phyloP scores from a whole-genome alignment of 2,797 vertebrate species.

The Labeo calbasu region DNA sequence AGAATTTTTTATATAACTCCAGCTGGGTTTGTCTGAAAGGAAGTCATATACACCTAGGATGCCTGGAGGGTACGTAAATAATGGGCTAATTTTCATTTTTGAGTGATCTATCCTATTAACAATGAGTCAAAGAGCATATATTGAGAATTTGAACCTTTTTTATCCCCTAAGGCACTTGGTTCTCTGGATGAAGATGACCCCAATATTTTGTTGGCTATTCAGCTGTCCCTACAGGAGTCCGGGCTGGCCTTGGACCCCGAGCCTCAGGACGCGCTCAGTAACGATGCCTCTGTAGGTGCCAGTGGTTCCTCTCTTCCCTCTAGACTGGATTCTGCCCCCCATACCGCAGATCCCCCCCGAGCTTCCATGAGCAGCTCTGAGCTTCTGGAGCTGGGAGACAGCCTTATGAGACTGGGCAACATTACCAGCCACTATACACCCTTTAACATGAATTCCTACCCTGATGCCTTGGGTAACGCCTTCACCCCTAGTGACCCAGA shows the following conservation, averaged over 20 bases:
- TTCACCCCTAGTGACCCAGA: conserved; percentile 56
- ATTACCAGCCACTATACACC: conserved; percentile 67
- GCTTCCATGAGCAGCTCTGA: conserved; percentile 92
- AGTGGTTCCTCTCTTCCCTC: conserved; percentile 94
- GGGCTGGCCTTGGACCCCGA: conserved; percentile 70
- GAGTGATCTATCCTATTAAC: background rate
- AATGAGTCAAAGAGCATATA: background rate
- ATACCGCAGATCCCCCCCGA: conserved; percentile 79
- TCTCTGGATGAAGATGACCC: conserved; percentile 97
- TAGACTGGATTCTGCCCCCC: conserved; percentile 82
- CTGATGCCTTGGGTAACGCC: conserved; percentile 77
- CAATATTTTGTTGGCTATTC: conserved; percentile 95
- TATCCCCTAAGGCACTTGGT: conserved; percentile 74
- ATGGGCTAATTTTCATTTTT: too few relatives aligned
- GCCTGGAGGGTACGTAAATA: too few relatives aligned
- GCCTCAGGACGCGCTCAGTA: conserved; percentile 81
- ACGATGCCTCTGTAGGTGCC: conserved; percentile 88
- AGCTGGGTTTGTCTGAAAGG: too few relatives aligned
- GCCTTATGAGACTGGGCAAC: conserved; percentile 83
- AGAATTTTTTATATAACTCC: too few relatives aligned
- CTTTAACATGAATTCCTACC: conserved; percentile 55
- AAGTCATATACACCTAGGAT: too few relatives aligned
- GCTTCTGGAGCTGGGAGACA: conserved; percentile 90
- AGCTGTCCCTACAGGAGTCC: conserved; percentile 95
- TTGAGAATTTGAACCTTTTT: conserved; percentile 63